Conservation (phyloP, 53 echinoderm and acorn worm species). For the Mesocentrotus franciscanus region DNA sequence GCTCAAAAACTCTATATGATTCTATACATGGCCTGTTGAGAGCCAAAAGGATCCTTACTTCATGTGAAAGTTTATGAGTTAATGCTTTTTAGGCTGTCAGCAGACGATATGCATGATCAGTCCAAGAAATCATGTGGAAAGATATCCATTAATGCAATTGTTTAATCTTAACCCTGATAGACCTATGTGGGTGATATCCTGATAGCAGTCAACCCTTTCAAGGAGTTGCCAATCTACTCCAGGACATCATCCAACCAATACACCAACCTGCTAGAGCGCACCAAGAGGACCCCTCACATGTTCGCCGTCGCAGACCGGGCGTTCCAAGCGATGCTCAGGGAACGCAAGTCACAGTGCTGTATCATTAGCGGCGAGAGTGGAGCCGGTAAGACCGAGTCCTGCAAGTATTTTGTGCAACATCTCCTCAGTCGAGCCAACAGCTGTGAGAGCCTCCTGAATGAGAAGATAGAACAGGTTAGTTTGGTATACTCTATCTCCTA, state of each 20-base stretch:
- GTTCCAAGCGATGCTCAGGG: constrained; percentile 84
- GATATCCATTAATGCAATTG: not conserved
- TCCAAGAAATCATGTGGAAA: too few relatives aligned
- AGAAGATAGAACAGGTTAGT: constrained; percentile 94
- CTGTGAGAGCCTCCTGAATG: constrained; percentile 85
- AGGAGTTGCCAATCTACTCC: constrained; percentile 90
- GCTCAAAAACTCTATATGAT: too few relatives aligned
- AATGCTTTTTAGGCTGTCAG: too few relatives aligned
- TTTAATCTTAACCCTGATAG: constrained; percentile 40
- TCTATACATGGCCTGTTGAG: too few relatives aligned
- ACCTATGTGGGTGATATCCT: constrained; percentile 98
- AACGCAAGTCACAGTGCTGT: constrained; percentile 86
- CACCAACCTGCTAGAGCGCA: constrained; percentile 70
- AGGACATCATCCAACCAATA: constrained; percentile 76
- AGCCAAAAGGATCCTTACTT: too few relatives aligned
- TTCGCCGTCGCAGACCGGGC: constrained; percentile 90
- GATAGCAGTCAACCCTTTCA: constrained; percentile 94
- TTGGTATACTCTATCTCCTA: not conserved
- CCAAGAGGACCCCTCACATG: constrained; percentile 83
- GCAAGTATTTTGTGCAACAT: constrained; percentile 93
- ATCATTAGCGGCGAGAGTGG: constrained; percentile 99
- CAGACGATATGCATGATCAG: too few relatives aligned
- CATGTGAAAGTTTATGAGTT: too few relatives aligned
- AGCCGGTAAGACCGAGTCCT: constrained; percentile 95
- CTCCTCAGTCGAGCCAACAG: constrained; percentile 84